Evolutionary conservation across 2,888 invertebrate genomes (phyloP), one percentile per base, ranked within the genome.

Genomic region (Cheilosia scutellata): DNA sequence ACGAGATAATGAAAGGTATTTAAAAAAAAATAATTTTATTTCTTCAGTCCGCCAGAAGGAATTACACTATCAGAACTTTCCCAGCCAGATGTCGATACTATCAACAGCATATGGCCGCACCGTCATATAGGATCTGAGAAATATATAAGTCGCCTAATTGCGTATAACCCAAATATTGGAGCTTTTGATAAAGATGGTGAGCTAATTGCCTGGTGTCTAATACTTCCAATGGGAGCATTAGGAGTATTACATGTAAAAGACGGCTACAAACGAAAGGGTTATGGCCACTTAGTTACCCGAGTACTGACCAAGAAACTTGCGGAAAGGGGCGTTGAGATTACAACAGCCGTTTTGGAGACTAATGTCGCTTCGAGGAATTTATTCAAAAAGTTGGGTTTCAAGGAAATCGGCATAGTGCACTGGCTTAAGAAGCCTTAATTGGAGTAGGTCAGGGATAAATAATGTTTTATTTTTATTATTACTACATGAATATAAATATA

Each of bases 131-230:
- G 87, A 20, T 84, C 87, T 9, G 47, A 71, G 3, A 82, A 82
- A 20, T 86, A 88, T 51, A 55, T 89, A 16, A 82, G 87, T 33
- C 74, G 87, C 2, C 31, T 89, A 13, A 77, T 87, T 5, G 68
- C 82, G n/a, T 74, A 77, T 65, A 89, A 89, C 72, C 58, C 66
- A 6, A 87, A 84, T 53, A 82, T 88, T 55, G 89, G 88, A 2
- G 82, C 76, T 2, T 89, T 83, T 51, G 78, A 70, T 6, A 55
- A 74, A 13, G 76, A 87, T 25, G 82, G 75, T 3, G 49, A 80
- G 13, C 55, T 89, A 6, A 70, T 88, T 5, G 88, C 88, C 4
- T 88, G 88, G 88, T 88, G 89, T 66, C 66, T 88, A 1, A 33
- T 29, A 68, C 71, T 82, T 25, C 88, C 79, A 51, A 58, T 70